Evolutionary conservation across 2,888 invertebrate species (phyloP).

Genomic region (Morpho deidamia): DNA sequence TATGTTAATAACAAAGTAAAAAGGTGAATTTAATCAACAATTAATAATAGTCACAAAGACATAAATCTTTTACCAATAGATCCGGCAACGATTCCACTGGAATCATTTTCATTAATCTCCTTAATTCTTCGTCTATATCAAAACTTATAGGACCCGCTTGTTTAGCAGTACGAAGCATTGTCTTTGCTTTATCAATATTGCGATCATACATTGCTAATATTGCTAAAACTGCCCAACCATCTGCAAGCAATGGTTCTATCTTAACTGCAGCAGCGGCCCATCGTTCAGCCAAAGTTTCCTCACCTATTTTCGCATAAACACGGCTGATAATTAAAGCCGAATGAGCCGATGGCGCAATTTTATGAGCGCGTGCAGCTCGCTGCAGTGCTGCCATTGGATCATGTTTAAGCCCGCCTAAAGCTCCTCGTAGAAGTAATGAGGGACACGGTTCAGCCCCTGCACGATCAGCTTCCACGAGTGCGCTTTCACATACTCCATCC

Average conservation of each 20-base stretch:
- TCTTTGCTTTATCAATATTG: slow-evolving; percentile 47
- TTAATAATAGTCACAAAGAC: slow-evolving; percentile 49
- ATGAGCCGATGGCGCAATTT: slow-evolving; percentile 49
- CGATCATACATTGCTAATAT: slow-evolving; percentile 50
- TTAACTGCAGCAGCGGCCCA: slow-evolving; percentile 62
- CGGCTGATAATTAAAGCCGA: slow-evolving; percentile 55
- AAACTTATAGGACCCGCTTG: slow-evolving; percentile 53
- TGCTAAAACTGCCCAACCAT: slow-evolving; percentile 65
- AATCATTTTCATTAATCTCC: slow-evolving; percentile 40
- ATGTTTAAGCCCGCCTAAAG: slow-evolving; percentile 39
- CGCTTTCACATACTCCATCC: slow-evolving; percentile 50
- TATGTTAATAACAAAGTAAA: too few relatives aligned
- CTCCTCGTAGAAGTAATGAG: slow-evolving; percentile 47
- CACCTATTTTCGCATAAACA: slow-evolving; percentile 44
- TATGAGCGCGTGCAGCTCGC: slow-evolving; percentile 59
- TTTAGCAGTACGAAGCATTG: slow-evolving; percentile 56
- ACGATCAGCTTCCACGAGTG: slow-evolving; percentile 46
- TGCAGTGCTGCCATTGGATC: slow-evolving; percentile 50
- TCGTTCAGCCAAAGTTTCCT: slow-evolving; percentile 49
- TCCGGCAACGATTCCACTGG: slow-evolving; percentile 47
- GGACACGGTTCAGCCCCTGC: slow-evolving; percentile 47
- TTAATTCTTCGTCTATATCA: slow-evolving; percentile 50
- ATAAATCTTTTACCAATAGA: slow-evolving; percentile 48
- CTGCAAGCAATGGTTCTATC: slow-evolving; percentile 54
- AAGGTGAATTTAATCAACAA: too few relatives aligned